Evolutionary conservation across 2,888 invertebrate species (phyloP).

Genomic region (Orthonevra nobilis): DNA sequence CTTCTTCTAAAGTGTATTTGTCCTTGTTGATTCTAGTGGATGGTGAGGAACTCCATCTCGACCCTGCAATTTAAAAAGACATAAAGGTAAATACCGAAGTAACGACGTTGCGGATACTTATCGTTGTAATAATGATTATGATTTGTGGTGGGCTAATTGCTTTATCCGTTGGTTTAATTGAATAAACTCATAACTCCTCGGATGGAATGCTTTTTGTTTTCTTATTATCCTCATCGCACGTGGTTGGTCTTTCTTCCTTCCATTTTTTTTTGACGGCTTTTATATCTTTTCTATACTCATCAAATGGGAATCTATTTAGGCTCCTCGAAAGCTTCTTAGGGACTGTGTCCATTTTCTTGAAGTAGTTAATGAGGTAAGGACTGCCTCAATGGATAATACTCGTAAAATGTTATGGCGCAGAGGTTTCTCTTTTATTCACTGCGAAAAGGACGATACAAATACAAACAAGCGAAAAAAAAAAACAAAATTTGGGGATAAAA

Average conservation of each 20-base stretch:
- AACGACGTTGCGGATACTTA: background rate
- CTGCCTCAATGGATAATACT: constrained; percentile 64
- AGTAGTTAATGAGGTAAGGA: constrained; percentile 60
- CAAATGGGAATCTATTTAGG: constrained; percentile 58
- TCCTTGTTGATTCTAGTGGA: constrained; percentile 21
- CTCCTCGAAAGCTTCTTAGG: constrained; percentile 58
- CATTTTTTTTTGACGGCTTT: background rate
- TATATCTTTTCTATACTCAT: constrained; percentile 32
- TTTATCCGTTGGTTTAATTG: constrained; percentile 45
- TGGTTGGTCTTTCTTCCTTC: background rate
- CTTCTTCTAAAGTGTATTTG: background rate
- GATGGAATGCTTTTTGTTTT: constrained; percentile 37
- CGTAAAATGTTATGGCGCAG: constrained; percentile 61
- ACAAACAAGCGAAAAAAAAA: too few relatives aligned
- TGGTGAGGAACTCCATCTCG: constrained; percentile 2
- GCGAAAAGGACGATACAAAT: background rate
- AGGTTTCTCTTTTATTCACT: constrained; percentile 13
- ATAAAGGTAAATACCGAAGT: constrained; percentile 2
- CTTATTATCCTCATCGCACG: constrained; percentile 25
- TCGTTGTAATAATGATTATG: constrained; percentile 1
- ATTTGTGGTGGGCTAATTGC: constrained; percentile 47
- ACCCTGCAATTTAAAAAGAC: constrained; percentile 15
- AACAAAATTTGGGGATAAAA: constrained; percentile 21
- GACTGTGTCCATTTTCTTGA: constrained; percentile 40
- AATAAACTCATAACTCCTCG: constrained; percentile 63